These are phyloP conservation scores for Malacoraja senta DNA, from an alignment of 2,797 vertebrate species.

Conservation along the genomic window DNA sequence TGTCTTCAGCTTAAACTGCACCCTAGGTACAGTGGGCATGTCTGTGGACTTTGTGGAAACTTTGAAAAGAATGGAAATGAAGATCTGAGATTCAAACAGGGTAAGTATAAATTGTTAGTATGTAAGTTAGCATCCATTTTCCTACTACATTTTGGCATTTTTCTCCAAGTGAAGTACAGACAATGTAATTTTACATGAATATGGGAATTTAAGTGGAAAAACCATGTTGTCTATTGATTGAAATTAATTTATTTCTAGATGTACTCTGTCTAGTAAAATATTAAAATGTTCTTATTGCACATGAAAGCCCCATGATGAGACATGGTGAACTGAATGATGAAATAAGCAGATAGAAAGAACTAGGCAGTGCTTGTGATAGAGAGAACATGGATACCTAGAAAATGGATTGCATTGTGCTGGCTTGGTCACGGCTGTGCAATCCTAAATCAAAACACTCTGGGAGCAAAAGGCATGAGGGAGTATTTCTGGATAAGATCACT, in stretches of 20 bases:
- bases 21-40: not conserved
- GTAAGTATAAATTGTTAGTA: not conserved
- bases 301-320: not conserved
- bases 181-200: not conserved
- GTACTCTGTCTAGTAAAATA: not conserved
- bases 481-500: too few species aligned
- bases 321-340: not conserved
- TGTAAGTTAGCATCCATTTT: not conserved
- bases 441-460: too few species aligned
- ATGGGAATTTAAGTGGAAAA: not conserved
- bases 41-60: not conserved
- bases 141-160: not conserved
- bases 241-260: not conserved
- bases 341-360: not conserved
- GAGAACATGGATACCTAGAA: not conserved
- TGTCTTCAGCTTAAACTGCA: slow-evolving; percentile 15
- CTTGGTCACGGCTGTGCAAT: too few species aligned
- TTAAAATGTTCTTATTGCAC: not conserved
- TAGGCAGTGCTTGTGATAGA: not conserved
- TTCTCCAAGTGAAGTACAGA: not conserved
- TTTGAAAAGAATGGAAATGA: not conserved
- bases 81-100: accelerated
- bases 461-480: too few species aligned
- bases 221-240: not conserved
- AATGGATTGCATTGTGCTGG: too few species aligned